Evolutionary conservation across 1,140 invertebrate species (phyloP).

Genomic region (Trypoxylus dichotomus): DNA sequence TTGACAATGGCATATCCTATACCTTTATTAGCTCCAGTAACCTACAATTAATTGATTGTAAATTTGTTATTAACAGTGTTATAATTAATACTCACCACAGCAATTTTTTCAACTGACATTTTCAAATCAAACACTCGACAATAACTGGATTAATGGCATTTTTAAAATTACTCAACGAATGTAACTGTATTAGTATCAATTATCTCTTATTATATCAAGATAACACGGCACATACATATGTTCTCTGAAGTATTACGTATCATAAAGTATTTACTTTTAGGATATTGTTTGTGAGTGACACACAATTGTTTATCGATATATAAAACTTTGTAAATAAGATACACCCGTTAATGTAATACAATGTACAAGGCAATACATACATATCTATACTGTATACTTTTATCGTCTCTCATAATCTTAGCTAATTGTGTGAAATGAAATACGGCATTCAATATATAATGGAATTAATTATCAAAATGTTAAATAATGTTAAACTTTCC

Average conservation of each 20-base stretch:
- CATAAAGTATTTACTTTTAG: not conserved
- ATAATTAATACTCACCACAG: not conserved
- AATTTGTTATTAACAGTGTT: not conserved
- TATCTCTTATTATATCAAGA: not conserved
- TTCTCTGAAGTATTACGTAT: not conserved
- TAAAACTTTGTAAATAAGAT: no score
- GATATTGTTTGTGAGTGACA: no score
- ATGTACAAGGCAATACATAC: no score
- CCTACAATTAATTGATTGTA: conserved; percentile 46
- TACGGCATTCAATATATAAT: no score
- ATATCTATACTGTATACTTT: no score
- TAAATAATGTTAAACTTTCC: no score
- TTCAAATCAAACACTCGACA: not conserved
- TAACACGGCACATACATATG: not conserved
- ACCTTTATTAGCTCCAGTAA: conserved; percentile 76
- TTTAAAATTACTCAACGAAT: not conserved
- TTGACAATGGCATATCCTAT: conserved; percentile 73
- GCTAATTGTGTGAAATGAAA: no score
- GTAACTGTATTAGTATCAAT: not conserved
- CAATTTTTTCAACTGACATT: not conserved
- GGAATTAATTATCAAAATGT: no score
- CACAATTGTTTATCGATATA: no score
- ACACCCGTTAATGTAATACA: no score
- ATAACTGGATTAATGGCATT: not conserved
- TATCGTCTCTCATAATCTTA: no score